These are phyloP conservation scores for Tiliacea aurago DNA, from an alignment of 2,888 invertebrate species.

Conservation along the genomic window DNA sequence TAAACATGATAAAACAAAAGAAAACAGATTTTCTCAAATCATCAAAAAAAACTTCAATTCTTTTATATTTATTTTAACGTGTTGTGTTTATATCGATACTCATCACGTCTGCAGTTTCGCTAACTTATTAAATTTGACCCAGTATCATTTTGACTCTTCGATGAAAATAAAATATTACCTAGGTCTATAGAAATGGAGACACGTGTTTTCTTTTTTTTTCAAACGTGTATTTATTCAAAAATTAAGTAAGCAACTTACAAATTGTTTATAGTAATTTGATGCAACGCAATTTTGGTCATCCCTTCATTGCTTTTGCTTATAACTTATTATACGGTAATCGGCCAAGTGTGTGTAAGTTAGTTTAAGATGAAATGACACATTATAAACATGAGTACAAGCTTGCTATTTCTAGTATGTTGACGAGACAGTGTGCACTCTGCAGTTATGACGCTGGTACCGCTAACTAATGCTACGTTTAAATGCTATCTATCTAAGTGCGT, in stretches of 20 bases:
- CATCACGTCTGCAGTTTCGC: too few species aligned
- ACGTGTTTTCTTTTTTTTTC: too few species aligned
- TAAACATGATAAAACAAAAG: too few species aligned
- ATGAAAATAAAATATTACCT: not conserved
- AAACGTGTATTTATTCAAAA: not conserved
- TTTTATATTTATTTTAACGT: too few species aligned
- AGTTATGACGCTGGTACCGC: constrained; percentile 65
- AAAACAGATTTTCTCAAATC: too few species aligned
- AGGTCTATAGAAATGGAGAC: not conserved
- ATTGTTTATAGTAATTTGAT: not conserved
- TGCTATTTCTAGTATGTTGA: constrained; percentile 59
- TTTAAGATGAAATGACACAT: constrained; percentile 27
- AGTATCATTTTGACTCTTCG: not conserved
- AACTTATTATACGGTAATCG: not conserved
- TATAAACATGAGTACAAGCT: constrained; percentile 31
- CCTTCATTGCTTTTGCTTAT: not conserved
- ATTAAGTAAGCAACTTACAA: not conserved
- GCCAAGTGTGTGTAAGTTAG: not conserved
- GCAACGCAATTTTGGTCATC: not conserved
- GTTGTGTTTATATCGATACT: too few species aligned
- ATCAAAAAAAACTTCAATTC: too few species aligned
- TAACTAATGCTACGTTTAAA: constrained; percentile 63
- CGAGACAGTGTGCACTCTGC: constrained; percentile 45
- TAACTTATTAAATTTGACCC: too few species aligned
- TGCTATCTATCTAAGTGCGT: constrained; percentile 55